Conservation (phyloP, 1,140 invertebrate genomes). For the Microplitis demolitor region DNA sequence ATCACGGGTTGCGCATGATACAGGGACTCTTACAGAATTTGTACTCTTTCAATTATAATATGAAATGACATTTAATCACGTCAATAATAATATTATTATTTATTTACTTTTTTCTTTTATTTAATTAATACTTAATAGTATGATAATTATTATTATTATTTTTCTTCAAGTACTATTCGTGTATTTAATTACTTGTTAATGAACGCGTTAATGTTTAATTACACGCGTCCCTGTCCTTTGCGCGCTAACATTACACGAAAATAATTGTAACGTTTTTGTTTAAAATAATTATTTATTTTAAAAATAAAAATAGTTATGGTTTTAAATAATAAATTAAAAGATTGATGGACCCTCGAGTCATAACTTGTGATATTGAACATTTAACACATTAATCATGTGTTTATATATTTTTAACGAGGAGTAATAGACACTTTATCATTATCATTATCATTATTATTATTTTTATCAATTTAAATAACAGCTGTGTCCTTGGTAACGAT, state of each 20-base stretch:
- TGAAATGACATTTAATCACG: slow-evolving; percentile 26
- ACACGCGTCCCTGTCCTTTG: slow-evolving; percentile 20
- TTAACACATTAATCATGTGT: too few relatives aligned
- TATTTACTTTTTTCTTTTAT: background rate
- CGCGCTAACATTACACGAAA: slow-evolving; percentile 8
- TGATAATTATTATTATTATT: slow-evolving; percentile 14
- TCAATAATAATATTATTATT: background rate
- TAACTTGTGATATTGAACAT: too few relatives aligned
- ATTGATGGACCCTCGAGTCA: too few relatives aligned
- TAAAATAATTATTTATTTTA: slow-evolving; percentile 8
- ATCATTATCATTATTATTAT: background rate
- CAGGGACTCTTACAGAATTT: slow-evolving; percentile 55
- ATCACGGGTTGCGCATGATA: slow-evolving; percentile 39
- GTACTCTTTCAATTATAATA: slow-evolving; percentile 52
- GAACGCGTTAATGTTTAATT: slow-evolving; percentile 1
- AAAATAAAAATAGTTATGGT: too few relatives aligned
- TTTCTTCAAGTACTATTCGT: slow-evolving; percentile 4
- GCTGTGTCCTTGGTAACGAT: background rate
- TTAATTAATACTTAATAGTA: slow-evolving; percentile 14
- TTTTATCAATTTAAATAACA: background rate
- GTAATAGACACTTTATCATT: background rate
- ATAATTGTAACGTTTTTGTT: slow-evolving; percentile 7
- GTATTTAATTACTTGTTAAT: background rate
- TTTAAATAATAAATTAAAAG: too few relatives aligned
- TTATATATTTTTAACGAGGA: background rate